A percentile compares a stretch with the other conserved stretches of the same genome.
Conservation (phyloP, 2,797 vertebrate genomes). For the Hafferia zeledoni region DNA sequence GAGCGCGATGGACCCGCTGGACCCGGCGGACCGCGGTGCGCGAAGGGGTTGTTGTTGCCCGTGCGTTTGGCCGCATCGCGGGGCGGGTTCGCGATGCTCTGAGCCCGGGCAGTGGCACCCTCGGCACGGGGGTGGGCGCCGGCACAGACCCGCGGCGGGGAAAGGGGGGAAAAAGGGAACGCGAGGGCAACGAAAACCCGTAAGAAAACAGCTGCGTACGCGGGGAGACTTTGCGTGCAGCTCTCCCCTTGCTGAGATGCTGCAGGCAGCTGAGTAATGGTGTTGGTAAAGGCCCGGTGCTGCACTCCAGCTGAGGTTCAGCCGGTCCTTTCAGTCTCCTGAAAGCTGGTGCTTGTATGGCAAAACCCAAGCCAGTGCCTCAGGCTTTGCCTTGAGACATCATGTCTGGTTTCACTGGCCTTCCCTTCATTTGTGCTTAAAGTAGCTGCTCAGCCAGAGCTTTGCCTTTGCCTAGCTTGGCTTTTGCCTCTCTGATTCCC, state of each 20-base stretch:
- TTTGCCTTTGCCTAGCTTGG: neutral
- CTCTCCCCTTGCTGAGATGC: no score
- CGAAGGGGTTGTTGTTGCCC: neutral
- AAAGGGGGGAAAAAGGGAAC: rapidly evolving
- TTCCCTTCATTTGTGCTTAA: neutral
- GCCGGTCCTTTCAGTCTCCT: neutral
- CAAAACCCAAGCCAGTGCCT: neutral
- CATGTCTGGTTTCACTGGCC: neutral
- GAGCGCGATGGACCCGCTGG: no score
- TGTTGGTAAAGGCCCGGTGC: neutral
- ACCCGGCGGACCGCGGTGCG: rapidly evolving
- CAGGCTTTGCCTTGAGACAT: neutral
- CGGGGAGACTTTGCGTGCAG: neutral
- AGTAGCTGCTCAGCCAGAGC: neutral
- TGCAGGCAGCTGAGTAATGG: neutral
- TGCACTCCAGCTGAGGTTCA: neutral
- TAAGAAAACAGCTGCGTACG: rapidly evolving
- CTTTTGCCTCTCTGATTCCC: neutral
- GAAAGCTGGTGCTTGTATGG: neutral
- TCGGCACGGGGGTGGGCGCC: neutral
- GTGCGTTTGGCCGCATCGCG: neutral
- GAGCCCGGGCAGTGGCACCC: neutral
- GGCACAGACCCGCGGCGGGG: neutral
- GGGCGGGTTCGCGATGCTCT: rapidly evolving
- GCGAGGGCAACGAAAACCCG: no score